Evolutionary conservation across 1,140 invertebrate species (phyloP).

Genomic region (Cyclargus thomasi): DNA sequence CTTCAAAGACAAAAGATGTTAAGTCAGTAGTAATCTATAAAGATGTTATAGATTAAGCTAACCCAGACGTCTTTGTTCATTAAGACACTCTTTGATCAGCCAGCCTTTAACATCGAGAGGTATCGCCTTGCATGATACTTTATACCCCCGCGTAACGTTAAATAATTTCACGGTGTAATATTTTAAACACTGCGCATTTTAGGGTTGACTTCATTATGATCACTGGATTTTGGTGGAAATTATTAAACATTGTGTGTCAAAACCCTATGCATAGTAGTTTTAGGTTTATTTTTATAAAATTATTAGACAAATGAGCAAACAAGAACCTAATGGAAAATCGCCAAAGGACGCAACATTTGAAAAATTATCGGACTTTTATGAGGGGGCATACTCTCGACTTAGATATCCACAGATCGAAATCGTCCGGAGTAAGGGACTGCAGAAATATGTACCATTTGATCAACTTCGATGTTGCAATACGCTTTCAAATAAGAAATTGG

Average conservation of each 20-base stretch:
- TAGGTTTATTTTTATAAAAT: no score
- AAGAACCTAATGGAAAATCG: no score
- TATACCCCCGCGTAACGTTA: background rate
- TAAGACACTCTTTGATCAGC: conserved; percentile 12
- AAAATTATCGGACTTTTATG: no score
- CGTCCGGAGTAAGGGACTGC: no score
- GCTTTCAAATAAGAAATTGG: no score
- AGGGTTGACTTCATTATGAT: background rate
- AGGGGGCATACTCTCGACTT: no score
- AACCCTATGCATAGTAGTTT: no score
- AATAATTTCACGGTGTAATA: conserved; percentile 12
- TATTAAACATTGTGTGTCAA: background rate
- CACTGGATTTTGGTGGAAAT: background rate
- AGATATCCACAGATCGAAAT: no score
- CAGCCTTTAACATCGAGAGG: conserved; percentile 3
- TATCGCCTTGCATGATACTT: conserved; percentile 11
- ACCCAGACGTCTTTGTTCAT: background rate
- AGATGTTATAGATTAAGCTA: background rate
- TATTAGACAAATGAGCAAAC: no score
- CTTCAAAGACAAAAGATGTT: background rate
- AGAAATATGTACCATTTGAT: no score
- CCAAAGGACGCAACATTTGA: no score
- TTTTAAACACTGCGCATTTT: background rate
- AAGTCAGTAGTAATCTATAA: background rate
- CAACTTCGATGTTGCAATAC: no score